Evolutionary conservation across 2,113 vertebrate genomes (phyloP).

Genomic region (Mormoops blainvillei): DNA sequence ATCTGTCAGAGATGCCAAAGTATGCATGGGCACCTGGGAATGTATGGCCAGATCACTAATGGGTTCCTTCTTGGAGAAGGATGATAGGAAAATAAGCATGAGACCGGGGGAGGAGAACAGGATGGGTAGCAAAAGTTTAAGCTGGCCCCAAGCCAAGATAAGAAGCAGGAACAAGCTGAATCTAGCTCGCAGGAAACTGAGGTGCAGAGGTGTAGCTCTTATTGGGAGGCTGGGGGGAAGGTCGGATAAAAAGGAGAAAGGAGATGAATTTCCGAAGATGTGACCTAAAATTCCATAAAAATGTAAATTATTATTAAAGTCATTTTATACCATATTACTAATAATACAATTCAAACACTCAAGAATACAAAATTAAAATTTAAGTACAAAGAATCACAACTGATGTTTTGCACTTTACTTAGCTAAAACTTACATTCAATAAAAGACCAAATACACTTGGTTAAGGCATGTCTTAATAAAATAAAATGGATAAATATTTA

Average conservation of each 20-base stretch:
- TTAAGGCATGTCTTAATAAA: neutral
- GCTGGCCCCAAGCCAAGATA: neutral
- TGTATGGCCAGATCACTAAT: neutral
- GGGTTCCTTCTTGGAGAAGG: neutral
- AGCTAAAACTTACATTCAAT: neutral
- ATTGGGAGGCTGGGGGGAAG: neutral
- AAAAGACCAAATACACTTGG: constrained; percentile 2
- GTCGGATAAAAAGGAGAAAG: neutral
- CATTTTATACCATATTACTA: neutral
- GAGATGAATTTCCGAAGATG: neutral
- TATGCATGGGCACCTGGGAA: neutral
- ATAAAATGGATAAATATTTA: neutral
- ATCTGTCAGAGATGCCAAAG: neutral
- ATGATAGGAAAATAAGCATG: neutral
- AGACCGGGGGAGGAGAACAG: neutral
- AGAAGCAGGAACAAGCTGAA: neutral
- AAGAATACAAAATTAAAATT: constrained; percentile 32
- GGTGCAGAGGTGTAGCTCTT: neutral
- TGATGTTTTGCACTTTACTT: neutral
- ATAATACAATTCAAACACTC: neutral
- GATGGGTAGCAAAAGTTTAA: neutral
- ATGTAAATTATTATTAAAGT: neutral
- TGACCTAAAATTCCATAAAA: neutral
- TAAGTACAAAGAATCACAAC: constrained; percentile 23
- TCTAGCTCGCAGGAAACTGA: neutral